Evolutionary conservation across 2,797 vertebrate species (phyloP), one percentile per base, ranked within the genome.

Genomic region (Lepus townsendii): DNA sequence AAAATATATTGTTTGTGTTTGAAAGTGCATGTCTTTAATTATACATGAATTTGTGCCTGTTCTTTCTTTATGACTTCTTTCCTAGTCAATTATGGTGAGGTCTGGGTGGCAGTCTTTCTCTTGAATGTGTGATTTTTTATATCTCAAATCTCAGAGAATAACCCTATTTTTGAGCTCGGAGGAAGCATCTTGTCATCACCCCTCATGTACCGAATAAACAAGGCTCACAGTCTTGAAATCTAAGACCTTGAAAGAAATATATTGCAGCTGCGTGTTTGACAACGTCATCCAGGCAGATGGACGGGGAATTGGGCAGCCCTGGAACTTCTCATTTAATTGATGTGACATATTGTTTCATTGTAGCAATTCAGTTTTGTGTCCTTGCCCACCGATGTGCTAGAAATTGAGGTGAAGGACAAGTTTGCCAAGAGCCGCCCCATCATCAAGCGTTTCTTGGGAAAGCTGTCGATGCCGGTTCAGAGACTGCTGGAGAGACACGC

Each of bases 351-450:
- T 90, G 60, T 98, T 98, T 79, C 95, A 38, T 98, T 96, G 63
- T 98, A 99, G 99, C 98, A 99, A 91, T 99, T 99, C 98, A 99
- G 97, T 98, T 99, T 99, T 96, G 99, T 99, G 95, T 99, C 99
- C 63, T 98, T 99, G 96, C 99, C 99, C 60, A 99, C 99, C n/a
- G 99, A 99, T 5, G 99, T 99, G 93, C 98, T 99, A 98, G 99
- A 99, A 98, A 99, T 99, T 52, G 99, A 99, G 98, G 99, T 99
- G 94, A 99, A 99, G 98, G 99, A 99, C 97, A 99, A 99, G 98
- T 99, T 99, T 97, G 99, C 99, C 83, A 99, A 99, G 98, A 99
- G 99, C 96, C 99, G 99, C 19, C 99, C 99, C 0, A 99, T 99
- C 98, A 99, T 99, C 98, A 99, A 99, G 84, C 99, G 99, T 72